These are phyloP conservation scores for Denticeps clupeoides DNA, from an alignment of 2,797 vertebrate species.

Conservation along the genomic window DNA sequence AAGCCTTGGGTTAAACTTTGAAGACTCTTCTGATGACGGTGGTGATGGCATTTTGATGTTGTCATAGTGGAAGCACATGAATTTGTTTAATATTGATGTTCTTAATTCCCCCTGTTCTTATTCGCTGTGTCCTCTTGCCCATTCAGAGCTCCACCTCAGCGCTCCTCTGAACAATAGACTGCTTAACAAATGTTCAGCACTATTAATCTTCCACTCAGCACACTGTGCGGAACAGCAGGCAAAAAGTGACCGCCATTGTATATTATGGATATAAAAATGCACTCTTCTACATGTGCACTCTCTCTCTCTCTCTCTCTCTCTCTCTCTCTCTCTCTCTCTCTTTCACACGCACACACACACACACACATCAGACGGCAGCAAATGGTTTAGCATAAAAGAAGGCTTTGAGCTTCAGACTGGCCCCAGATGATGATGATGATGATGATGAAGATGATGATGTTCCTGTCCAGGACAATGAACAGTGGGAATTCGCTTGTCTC, in stretches of 20 bases:
- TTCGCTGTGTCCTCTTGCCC: not conserved
- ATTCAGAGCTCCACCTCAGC: slow-evolving; percentile 27
- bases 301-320: slow-evolving; percentile 11
- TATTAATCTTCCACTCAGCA: slow-evolving; percentile 49
- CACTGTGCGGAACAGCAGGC: slow-evolving; percentile 46
- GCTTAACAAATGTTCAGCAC: slow-evolving; percentile 50
- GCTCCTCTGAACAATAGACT: slow-evolving; percentile 32
- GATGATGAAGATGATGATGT: slow-evolving; percentile 21
- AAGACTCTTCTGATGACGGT: too few relatives aligned
- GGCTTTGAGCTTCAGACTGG: slow-evolving; percentile 61
- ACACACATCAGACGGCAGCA: slow-evolving; percentile 49
- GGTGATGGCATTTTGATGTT: too few relatives aligned
- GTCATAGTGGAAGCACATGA: too few relatives aligned
- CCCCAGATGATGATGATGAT: slow-evolving; percentile 61
- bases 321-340: slow-evolving; percentile 19
- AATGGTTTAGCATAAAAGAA: slow-evolving; percentile 67
- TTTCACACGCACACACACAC: slow-evolving; percentile 23
- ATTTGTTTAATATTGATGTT: too few relatives aligned
- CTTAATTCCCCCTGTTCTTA: too few relatives aligned
- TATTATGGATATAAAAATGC: slow-evolving; percentile 4
- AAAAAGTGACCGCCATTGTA: slow-evolving; percentile 55
- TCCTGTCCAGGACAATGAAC: slow-evolving; percentile 60
- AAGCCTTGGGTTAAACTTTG: too few relatives aligned
- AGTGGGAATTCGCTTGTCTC: slow-evolving; percentile 68
- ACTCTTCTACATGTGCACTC: slow-evolving; percentile 30